Evolutionary conservation across 2,888 invertebrate species (phyloP).

Genomic region (Asteroscopus sphinx): DNA sequence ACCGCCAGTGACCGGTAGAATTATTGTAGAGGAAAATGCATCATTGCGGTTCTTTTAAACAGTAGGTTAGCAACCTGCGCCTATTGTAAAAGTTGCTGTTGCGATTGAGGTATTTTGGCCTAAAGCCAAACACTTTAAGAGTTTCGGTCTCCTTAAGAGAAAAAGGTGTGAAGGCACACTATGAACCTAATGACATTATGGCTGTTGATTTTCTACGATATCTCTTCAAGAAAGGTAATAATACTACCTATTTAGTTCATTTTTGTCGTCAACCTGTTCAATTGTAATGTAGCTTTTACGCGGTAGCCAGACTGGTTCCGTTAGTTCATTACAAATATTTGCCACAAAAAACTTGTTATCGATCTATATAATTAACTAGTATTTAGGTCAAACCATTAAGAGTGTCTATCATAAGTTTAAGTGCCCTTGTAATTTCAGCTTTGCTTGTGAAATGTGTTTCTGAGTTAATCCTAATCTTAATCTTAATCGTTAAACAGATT

Average conservation of each 20-base stretch:
- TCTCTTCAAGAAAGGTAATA: no score
- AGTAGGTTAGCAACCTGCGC: neutral
- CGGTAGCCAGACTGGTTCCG: conserved; percentile 36
- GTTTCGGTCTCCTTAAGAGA: neutral
- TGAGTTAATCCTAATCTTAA: conserved; percentile 27
- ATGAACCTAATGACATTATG: neutral
- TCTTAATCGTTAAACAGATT: conserved; percentile 26
- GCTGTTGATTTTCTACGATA: neutral
- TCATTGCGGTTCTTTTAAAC: neutral
- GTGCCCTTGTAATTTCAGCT: conserved; percentile 29
- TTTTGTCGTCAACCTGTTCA: conserved; percentile 25
- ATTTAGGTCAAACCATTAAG: conserved; percentile 40
- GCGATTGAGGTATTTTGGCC: neutral
- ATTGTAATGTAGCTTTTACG: conserved; percentile 41
- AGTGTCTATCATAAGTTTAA: conserved; percentile 13
- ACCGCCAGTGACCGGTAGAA: no score
- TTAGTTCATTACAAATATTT: conserved; percentile 37
- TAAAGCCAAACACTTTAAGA: neutral
- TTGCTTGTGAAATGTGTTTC: conserved; percentile 9
- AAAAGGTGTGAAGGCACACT: neutral
- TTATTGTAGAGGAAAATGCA: no score
- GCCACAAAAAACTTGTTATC: conserved; percentile 40
- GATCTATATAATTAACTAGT: conserved; percentile 23
- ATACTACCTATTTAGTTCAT: neutral
- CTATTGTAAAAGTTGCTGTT: neutral